Base-by-base conservation (phyloP, 2,797 vertebrate genomes). In the Fistularia commersonii region DNA sequence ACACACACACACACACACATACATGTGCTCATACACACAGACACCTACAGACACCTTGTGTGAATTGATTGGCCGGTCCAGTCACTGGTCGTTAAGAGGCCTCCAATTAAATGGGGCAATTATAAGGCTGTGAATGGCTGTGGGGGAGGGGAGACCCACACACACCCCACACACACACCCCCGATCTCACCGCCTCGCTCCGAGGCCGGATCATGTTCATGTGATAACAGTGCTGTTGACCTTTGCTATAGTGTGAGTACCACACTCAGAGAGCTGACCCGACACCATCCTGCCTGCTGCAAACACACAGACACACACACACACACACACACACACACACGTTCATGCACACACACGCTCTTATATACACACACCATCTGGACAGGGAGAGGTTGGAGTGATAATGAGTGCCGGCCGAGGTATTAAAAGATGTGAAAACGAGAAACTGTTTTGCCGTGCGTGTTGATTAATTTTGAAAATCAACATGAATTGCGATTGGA, bases 21-120 rank as follows among this genome's bases (percentile, higher is more conserved):
- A 48, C 48, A 60, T 40, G 51, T 23, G 13, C 60, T 50, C 54
- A 38, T 53, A 59, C 69, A 64, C 41, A 45, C 44, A 41, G 64
- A 61, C 56, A 53, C 53, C 66, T 66, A 60, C 51, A 51, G n/a
- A 67, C 65, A 73, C 71, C 64, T 75, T 72, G 67, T 63, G 74
- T 51, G 65, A 80, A 82, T 83, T 82, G 87, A 87, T 86, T 84
- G 81, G 81, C 64, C 69, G 72, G 76, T 66, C 68, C 80, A 82
- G 74, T 74, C 62, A 11, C 64, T 65, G 78, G 70, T 83, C 61
- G 70, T 86, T 87, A 88, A 87, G 82, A 81, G 82, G 84, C 76
- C 67, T 84, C 81, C 85, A 89, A 87, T 89, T 88, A 90, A 81
- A 85, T 64, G 7, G 57, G 67, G 71, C 84, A 87, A 90, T 90